phyloP scores from a whole-genome alignment of 2,888 invertebrate species.

The Phyllotreta cruciferae region DNA sequence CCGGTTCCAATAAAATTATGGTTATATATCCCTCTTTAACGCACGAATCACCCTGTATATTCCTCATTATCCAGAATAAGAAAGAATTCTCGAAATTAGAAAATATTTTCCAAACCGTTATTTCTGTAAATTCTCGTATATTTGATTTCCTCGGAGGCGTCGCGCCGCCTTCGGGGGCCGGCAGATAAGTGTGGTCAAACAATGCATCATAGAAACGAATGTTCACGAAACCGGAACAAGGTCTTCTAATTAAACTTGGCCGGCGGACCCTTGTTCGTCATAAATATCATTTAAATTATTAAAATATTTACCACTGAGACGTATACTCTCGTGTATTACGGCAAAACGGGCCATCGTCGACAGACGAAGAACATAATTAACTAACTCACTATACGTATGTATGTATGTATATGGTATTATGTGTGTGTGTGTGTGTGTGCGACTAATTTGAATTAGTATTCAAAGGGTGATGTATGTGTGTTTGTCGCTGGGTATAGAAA shows the following conservation, averaged over 20 bases:
- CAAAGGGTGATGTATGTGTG: too few relatives aligned
- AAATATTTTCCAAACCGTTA: neutral
- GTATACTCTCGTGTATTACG: constrained; percentile 15
- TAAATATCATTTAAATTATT: constrained; percentile 33
- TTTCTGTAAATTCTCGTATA: neutral
- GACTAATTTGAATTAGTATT: too few relatives aligned
- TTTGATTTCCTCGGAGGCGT: constrained; percentile 28
- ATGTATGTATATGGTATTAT: too few relatives aligned
- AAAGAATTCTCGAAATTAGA: too few relatives aligned
- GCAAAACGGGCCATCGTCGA: constrained; percentile 13
- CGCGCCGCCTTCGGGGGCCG: constrained; percentile 7
- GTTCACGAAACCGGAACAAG: constrained; percentile 18
- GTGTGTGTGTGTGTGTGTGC: too few relatives aligned
- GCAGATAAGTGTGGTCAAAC: constrained; percentile 21
- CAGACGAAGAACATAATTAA: constrained; percentile 6
- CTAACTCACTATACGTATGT: neutral
- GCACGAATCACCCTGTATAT: too few relatives aligned
- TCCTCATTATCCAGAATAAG: too few relatives aligned
- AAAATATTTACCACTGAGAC: constrained; percentile 30
- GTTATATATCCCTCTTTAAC: too few relatives aligned
- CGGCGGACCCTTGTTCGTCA: constrained; percentile 23
- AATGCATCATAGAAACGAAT: constrained; percentile 18
- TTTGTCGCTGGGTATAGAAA: too few relatives aligned
- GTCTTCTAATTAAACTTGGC: constrained; percentile 23
- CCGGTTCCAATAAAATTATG: too few relatives aligned